A percentile compares a stretch with the other conserved stretches of the same genome.
Conservation (phyloP, 1,140 invertebrate genomes). For the Drosophila nigromelanica region DNA sequence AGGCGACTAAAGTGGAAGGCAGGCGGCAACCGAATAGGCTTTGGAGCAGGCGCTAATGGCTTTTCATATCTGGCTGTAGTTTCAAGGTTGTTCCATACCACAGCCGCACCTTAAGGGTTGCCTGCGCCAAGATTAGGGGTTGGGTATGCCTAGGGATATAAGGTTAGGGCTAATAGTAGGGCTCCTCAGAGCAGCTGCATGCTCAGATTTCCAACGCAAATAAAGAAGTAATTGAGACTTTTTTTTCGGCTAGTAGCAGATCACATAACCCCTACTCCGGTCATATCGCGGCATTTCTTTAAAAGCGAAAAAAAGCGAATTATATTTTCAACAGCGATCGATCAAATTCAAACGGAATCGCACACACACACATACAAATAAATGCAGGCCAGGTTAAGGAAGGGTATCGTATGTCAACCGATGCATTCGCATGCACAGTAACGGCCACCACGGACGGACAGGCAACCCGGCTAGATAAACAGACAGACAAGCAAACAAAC, state of each 20-base stretch:
- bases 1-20: conserved; percentile 17
- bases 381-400: conserved; percentile 50
- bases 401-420: conserved; percentile 70
- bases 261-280: neutral
- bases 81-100: conserved; percentile 57
- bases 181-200: conserved; percentile 26
- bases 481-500: conserved; percentile 33
- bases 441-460: conserved; percentile 11
- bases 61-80: conserved; percentile 59
- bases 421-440: conserved; percentile 54
- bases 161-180: conserved; percentile 46
- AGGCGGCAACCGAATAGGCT: conserved; percentile 44
- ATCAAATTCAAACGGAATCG: conserved; percentile 67
- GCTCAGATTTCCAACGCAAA: conserved; percentile 31
- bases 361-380: conserved; percentile 28
- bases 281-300: conserved; percentile 32
- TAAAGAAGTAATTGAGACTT: conserved; percentile 64
- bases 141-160: conserved; percentile 17
- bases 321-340: conserved; percentile 72
- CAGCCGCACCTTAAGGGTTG: neutral
- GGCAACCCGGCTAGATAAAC: conserved; percentile 62
- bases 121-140: conserved; percentile 46
- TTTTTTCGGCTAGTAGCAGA: conserved; percentile 18
- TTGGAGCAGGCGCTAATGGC: conserved; percentile 68
- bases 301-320: conserved; percentile 47